These are phyloP conservation scores for Diadromus collaris DNA, from an alignment of 2,888 invertebrate species.

Conservation along the genomic window DNA sequence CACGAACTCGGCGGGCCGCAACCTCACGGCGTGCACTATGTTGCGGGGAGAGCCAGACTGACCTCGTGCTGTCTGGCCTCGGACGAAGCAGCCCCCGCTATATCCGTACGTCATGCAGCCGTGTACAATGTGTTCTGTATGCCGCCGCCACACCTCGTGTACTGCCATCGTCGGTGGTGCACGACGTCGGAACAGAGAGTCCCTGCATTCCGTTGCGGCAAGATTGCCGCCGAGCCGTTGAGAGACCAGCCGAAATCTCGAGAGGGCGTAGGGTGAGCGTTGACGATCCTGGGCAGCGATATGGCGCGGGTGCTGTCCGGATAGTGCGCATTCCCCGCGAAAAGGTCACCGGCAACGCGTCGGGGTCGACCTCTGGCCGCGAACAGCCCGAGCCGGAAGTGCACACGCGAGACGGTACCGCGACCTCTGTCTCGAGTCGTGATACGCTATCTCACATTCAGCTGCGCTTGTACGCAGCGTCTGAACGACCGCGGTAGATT, in stretches of 20 bases:
- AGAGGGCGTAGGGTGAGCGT: conserved; percentile 24
- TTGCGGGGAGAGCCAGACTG: conserved; percentile 26
- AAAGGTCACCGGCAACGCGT: conserved; percentile 23
- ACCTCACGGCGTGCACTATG: conserved; percentile 1
- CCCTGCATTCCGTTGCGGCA: conserved; percentile 47
- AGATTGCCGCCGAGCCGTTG: conserved; percentile 54
- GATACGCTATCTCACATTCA: background rate
- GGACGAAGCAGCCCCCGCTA: conserved; percentile 29
- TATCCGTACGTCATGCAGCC: conserved; percentile 47
- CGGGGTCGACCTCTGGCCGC: conserved; percentile 37
- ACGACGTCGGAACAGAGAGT: conserved; percentile 14
- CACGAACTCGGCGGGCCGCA: conserved; percentile 24
- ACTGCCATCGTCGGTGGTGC: background rate
- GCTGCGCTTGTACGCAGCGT: background rate
- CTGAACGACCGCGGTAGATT: background rate
- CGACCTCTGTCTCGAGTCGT: conserved; percentile 23
- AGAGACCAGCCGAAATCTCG: conserved; percentile 53
- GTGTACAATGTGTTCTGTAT: conserved; percentile 42
- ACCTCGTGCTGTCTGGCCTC: conserved; percentile 18
- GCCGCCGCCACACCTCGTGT: conserved; percentile 5
- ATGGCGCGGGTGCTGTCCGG: conserved; percentile 30
- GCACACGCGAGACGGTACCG: background rate
- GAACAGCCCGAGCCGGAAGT: background rate
- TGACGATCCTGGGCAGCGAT: conserved; percentile 20
- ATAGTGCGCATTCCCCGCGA: conserved; percentile 9